Base-by-base conservation (phyloP, 2,113 vertebrate genomes). In the Sisor rabdophorus region DNA sequence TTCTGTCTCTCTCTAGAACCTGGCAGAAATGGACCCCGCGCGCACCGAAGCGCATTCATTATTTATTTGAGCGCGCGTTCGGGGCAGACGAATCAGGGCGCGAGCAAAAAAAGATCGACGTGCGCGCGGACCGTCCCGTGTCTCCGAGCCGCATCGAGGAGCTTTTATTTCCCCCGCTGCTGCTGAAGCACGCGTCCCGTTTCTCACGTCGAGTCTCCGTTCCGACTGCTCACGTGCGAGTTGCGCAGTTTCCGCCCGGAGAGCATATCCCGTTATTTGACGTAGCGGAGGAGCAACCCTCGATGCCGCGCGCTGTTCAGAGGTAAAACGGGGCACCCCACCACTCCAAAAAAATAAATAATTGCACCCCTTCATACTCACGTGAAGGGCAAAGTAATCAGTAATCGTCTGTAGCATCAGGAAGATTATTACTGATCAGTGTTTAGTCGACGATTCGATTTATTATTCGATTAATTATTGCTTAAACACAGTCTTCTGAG, bases 1-100 rank as follows among this genome's bases (percentile, higher is more conserved):
- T n/a, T 20, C 55, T 20, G 3, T 84, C 32, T 64, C 80, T 83
- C 85, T 83, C 40, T 44, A n/a, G n/a, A n/a, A n/a, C 40, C 76
- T 79, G 84, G 87, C 83, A 90, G 90, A 91, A 91, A 84, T 84
- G 81, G 91, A 84, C 85, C 82, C 84, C 86, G 86, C 86, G 84
- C 82, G 80, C 83, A 76, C 80, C 78, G 22, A 48, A 48, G 80
- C 80, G 78, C 80, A 87, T 92, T 88, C 89, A 92, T 93, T 92
- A 92, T 93, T 93, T 87, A 91, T 82, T 64, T 58, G 84, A 85
- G 88, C 85, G 76, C 71, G 56, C 69, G 52, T 50, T 54, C 20
- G 50, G 24, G 40, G 24, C 56, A 65, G 26, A 68, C 22, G 48
- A 56, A 20, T 26, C 67, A 19, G 59, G 5, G 71, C 28, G 73